These are phyloP conservation scores for Phortica okadai DNA, from an alignment of 2,888 invertebrate genomes.

Conservation along the genomic window DNA sequence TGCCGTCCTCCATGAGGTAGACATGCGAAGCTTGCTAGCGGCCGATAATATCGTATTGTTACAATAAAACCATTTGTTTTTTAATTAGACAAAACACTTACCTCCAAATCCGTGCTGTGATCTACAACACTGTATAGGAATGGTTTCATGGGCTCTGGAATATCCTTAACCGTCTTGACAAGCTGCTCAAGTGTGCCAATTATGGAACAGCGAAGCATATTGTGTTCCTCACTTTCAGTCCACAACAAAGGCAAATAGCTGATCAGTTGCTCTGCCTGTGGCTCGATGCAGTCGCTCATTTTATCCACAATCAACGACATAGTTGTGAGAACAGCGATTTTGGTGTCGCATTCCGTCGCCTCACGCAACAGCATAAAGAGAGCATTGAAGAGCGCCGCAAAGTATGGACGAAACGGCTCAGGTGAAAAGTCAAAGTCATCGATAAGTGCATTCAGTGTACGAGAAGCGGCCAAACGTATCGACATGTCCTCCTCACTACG, in stretches of 20 bases:
- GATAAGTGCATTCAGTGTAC: conserved; percentile 88
- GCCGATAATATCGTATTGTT: neutral
- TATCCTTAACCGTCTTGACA: conserved; percentile 84
- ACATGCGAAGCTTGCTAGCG: conserved; percentile 86
- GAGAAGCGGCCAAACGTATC: conserved; percentile 90
- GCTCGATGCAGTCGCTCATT: conserved; percentile 84
- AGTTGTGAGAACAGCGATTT: conserved; percentile 95
- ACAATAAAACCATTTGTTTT: neutral
- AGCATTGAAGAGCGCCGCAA: conserved; percentile 86
- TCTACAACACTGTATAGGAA: conserved; percentile 84
- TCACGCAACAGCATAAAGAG: conserved; percentile 91
- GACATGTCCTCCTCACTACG: conserved; percentile 89
- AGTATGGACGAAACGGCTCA: conserved; percentile 89
- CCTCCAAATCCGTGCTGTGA: conserved; percentile 86
- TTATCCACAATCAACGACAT: conserved; percentile 93
- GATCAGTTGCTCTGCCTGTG: conserved; percentile 83
- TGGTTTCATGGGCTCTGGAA: conserved; percentile 79
- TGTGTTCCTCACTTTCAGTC: conserved; percentile 90
- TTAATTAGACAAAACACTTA: conserved; percentile 40
- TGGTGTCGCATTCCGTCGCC: conserved; percentile 93
- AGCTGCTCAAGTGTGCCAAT: conserved; percentile 88
- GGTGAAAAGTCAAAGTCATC: conserved; percentile 95
- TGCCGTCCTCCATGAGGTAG: conserved; percentile 93
- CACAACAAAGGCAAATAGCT: conserved; percentile 92
- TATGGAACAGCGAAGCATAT: conserved; percentile 94